phyloP scores from a whole-genome alignment of 2,113 vertebrate species.

The Gymnogyps californianus region DNA sequence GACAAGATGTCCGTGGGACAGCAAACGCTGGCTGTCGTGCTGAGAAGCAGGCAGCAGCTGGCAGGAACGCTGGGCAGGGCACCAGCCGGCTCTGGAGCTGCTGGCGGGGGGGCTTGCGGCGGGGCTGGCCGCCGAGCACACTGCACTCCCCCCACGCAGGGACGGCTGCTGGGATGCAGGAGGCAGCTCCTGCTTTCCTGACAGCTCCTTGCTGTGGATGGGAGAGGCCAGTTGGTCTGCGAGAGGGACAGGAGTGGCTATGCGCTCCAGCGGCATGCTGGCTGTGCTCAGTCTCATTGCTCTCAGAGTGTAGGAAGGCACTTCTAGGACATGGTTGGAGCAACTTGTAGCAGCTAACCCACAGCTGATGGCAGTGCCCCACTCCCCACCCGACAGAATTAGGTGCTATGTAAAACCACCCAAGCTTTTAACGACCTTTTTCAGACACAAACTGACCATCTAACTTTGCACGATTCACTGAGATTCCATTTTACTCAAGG shows the following conservation, averaged over 20 bases:
- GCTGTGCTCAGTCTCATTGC: background rate
- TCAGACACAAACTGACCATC: slow-evolving; percentile 23
- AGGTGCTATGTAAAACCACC: background rate
- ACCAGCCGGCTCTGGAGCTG: background rate
- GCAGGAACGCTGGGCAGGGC: accelerated
- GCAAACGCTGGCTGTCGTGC: accelerated
- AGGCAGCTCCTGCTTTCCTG: background rate
- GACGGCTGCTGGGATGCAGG: background rate
- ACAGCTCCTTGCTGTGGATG: background rate
- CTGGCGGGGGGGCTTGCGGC: accelerated
- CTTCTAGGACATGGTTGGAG: background rate
- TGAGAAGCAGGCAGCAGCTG: background rate
- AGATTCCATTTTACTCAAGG: background rate
- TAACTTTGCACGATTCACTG: background rate
- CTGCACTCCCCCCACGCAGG: accelerated
- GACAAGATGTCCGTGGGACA: background rate
- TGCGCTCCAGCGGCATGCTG: accelerated
- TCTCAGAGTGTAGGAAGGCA: background rate
- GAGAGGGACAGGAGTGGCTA: background rate
- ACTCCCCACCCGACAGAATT: background rate
- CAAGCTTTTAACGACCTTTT: slow-evolving; percentile 4
- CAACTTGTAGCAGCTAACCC: background rate
- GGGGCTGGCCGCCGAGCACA: background rate
- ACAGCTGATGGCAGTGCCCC: background rate
- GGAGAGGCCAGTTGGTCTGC: background rate